Conservation (phyloP, 2,797 vertebrate genomes). For the Acanthiza pusilla region DNA sequence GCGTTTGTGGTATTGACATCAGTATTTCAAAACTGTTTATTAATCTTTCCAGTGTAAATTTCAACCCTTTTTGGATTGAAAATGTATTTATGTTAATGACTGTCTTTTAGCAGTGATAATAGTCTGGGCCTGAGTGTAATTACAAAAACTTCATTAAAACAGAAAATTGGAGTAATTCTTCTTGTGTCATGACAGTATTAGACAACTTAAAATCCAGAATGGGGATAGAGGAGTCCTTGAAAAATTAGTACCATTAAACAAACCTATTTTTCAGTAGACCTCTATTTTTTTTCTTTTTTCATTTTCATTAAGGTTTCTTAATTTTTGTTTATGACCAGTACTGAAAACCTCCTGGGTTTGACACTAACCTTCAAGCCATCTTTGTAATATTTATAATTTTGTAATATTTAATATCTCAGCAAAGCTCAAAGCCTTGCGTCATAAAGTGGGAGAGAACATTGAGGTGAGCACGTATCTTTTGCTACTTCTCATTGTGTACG, state of each 20-base stretch:
- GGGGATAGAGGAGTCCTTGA: neutral
- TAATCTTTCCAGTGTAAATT: neutral
- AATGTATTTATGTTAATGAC: neutral
- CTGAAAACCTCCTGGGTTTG: neutral
- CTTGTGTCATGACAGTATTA: neutral
- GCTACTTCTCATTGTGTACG: neutral
- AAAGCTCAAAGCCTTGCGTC: neutral
- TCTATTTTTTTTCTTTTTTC: neutral
- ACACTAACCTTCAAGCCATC: neutral
- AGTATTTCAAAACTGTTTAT: neutral
- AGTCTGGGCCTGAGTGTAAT: neutral
- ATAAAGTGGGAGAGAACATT: fast-evolving
- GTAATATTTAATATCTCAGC: neutral
- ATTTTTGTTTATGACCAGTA: neutral
- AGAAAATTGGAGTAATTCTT: neutral
- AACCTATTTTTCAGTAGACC: neutral
- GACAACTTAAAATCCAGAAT: neutral
- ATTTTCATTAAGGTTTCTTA: neutral
- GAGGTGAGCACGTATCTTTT: neutral
- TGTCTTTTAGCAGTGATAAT: neutral
- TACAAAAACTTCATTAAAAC: neutral
- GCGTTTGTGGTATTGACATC: neutral
- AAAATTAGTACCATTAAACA: neutral
- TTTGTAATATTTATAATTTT: neutral
- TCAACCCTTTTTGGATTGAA: neutral